Percentiles rank a stretch among this genome's conserved stretches.
phyloP scores from a whole-genome alignment of 2,797 vertebrate species.

The Mormyrops boulengeri region DNA sequence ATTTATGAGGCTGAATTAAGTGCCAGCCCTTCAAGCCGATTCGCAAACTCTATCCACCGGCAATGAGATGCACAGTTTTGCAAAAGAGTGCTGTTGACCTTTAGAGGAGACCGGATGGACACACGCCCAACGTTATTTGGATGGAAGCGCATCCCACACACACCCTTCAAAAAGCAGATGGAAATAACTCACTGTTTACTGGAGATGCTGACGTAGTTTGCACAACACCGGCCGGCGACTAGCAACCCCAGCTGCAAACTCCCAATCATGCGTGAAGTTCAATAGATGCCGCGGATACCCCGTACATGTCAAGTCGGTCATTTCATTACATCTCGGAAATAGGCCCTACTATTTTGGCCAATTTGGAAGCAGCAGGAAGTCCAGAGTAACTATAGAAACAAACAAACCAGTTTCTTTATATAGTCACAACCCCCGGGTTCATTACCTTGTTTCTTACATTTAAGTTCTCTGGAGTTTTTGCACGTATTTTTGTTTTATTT shows the following conservation, averaged over 20 bases:
- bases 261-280: conserved; percentile 50
- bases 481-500: not conserved
- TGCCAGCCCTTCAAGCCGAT: not conserved
- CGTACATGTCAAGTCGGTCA: conserved; percentile 50
- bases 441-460: conserved; percentile 28
- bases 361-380: conserved; percentile 48
- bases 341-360: conserved; percentile 51
- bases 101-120: not conserved
- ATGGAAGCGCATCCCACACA: not conserved
- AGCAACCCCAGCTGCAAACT: conserved; percentile 44
- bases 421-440: conserved; percentile 36
- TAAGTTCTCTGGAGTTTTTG: not conserved
- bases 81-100: not conserved
- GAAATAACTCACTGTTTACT: conserved; percentile 42
- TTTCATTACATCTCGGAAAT: conserved; percentile 68
- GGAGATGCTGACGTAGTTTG: conserved; percentile 38
- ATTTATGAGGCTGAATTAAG: not conserved
- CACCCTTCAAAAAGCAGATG: conserved; percentile 15
- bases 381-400: conserved; percentile 53
- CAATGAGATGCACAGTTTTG: not conserved
- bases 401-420: conserved; percentile 53
- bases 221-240: conserved; percentile 43
- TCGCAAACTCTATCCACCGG: not conserved
- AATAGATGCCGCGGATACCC: conserved; percentile 55
- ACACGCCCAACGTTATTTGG: conserved; percentile 14